Percentiles rank a stretch among this genome's conserved stretches.
phyloP scores from a whole-genome alignment of 2,888 invertebrate genomes.

The Aphidoletes aphidimyza region DNA sequence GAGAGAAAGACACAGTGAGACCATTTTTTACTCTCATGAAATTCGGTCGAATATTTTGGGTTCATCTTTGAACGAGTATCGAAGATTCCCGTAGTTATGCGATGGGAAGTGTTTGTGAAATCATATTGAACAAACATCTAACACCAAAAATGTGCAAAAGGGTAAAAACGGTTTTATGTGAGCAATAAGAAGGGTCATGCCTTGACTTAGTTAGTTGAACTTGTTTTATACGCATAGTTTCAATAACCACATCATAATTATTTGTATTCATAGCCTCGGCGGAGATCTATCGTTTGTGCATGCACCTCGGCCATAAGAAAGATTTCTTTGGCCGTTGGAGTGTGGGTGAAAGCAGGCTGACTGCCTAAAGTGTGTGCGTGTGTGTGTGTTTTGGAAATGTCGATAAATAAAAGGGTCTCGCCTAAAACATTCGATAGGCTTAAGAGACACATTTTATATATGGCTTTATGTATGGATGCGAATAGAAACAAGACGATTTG shows the following conservation, averaged over 20 bases:
- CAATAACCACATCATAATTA: conserved; percentile 53
- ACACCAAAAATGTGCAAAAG: conserved; percentile 51
- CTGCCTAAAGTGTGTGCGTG: neutral
- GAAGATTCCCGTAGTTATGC: too few species aligned
- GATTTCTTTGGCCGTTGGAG: conserved; percentile 10
- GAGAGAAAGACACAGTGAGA: too few species aligned
- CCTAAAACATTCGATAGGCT: conserved; percentile 23
- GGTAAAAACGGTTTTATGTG: conserved; percentile 46
- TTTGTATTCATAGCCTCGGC: conserved; percentile 33
- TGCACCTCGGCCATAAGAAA: conserved; percentile 32
- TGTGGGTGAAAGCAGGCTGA: conserved; percentile 10
- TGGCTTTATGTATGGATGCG: neutral
- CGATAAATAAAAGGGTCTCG: neutral
- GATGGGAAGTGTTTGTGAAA: conserved; percentile 25
- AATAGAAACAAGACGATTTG: neutral
- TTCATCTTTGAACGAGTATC: too few species aligned
- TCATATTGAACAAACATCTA: conserved; percentile 51
- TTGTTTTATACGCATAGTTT: conserved; percentile 55
- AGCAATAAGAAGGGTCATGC: conserved; percentile 54
- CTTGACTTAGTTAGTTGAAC: conserved; percentile 55
- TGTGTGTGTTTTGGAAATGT: neutral
- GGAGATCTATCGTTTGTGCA: neutral
- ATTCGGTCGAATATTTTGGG: too few species aligned
- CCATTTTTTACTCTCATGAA: too few species aligned
- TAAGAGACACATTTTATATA: conserved; percentile 10